Conservation (phyloP, 2,797 vertebrate species). For the Geotrypetes seraphini region DNA sequence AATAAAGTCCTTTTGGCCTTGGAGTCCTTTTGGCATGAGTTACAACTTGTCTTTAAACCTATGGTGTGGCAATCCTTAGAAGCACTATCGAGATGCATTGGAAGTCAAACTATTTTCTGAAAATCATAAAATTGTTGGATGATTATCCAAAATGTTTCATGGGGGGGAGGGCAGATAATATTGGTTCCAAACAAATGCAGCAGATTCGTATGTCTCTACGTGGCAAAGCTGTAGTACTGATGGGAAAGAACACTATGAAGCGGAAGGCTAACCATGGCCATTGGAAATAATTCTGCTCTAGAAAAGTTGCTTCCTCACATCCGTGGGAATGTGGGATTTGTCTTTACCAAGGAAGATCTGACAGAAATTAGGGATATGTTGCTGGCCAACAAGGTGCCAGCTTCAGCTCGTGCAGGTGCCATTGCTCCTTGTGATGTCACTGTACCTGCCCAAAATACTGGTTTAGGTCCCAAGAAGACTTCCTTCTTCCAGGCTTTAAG, state of each 20-base stretch:
- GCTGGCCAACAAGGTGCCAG: conserved; percentile 92
- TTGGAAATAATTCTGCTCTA: conserved; percentile 86
- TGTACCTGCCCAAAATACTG: conserved; percentile 92
- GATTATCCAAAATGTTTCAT: conserved; percentile 95
- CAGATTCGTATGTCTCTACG: conserved; percentile 93
- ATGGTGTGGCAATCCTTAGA: conserved; percentile 89
- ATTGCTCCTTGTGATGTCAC: conserved; percentile 90
- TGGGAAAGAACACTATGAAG: conserved; percentile 99
- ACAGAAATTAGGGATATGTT: conserved; percentile 90
- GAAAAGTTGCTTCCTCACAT: conserved; percentile 97
- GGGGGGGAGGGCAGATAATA: conserved; percentile 97
- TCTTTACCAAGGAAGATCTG: conserved; percentile 97
- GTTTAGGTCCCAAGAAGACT: conserved; percentile 93
- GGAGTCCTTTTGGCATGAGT: too few relatives aligned
- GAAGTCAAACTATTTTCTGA: conserved; percentile 97
- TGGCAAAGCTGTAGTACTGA: conserved; percentile 88
- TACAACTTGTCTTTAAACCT: conserved; percentile 94
- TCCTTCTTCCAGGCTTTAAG: conserved; percentile 98
- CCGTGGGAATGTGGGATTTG: conserved; percentile 92
- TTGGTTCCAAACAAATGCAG: conserved; percentile 98
- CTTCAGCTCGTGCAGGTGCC: conserved; percentile 90
- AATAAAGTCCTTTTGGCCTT: too few relatives aligned
- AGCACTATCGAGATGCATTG: conserved; percentile 98
- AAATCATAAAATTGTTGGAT: conserved; percentile 98
- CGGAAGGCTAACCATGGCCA: conserved; percentile 94